Evolutionary conservation across 2,113 vertebrate species (phyloP).

Genomic region (Nesogale talazaci): DNA sequence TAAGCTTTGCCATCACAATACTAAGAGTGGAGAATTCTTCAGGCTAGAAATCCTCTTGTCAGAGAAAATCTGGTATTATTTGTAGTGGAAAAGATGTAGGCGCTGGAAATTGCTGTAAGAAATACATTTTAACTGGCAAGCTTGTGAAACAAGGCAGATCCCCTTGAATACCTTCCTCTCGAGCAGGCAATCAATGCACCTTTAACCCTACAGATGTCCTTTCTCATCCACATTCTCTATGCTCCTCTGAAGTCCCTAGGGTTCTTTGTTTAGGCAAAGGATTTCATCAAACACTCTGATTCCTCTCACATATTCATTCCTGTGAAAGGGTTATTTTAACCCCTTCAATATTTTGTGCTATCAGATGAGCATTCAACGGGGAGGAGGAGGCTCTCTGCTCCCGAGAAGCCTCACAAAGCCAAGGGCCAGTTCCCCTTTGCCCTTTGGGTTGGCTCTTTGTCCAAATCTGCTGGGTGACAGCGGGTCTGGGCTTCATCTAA

Average conservation of each 20-base stretch:
- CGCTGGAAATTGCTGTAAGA: not conserved
- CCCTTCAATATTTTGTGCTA: not conserved
- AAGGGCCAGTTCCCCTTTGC: no score
- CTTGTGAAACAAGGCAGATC: not conserved
- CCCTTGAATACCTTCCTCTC: not conserved
- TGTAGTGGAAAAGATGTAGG: not conserved
- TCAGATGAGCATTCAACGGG: no score
- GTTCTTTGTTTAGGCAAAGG: not conserved
- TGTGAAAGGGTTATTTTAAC: not conserved
- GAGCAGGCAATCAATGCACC: not conserved
- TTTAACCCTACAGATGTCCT: not conserved
- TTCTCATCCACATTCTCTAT: not conserved
- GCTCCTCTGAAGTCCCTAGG: not conserved
- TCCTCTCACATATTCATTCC: not conserved
- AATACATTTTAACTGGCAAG: not conserved
- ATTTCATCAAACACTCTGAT: not conserved
- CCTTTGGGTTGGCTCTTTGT: no score
- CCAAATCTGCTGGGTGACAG: no score
- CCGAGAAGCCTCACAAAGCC: no score
- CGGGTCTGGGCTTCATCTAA: not conserved
- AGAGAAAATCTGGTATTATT: conserved; percentile 25
- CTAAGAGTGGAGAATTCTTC: conserved; percentile 49
- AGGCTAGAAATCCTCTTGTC: not conserved
- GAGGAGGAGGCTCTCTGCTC: no score
- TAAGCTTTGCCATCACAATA: conserved; percentile 68